Evolutionary conservation across 2,888 invertebrate species (phyloP).

Genomic region (Eupithecia centaureata): DNA sequence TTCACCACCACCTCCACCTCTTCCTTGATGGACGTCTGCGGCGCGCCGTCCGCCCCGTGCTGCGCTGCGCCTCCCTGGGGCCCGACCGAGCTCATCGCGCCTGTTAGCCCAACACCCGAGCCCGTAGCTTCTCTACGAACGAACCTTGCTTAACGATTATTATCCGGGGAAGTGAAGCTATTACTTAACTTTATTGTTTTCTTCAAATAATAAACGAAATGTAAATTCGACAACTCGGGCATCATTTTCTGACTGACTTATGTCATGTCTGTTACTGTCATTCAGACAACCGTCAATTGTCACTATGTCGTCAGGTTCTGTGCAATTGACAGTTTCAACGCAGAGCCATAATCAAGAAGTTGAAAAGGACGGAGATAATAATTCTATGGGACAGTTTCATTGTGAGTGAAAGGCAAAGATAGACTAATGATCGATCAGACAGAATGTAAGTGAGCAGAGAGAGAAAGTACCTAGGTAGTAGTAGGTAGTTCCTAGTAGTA

Average conservation of each 20-base stretch:
- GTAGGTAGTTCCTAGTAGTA: too few species aligned
- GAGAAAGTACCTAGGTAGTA: too few species aligned
- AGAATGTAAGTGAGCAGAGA: too few species aligned
- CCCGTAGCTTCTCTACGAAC: not conserved
- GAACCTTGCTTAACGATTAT: not conserved
- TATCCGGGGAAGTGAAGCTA: not conserved
- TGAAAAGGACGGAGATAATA: too few species aligned
- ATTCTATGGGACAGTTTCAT: too few species aligned
- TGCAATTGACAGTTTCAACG: too few species aligned
- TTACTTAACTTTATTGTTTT: not conserved
- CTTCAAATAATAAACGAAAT: slow-evolving; percentile 3
- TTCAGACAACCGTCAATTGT: too few species aligned
- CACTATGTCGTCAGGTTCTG: too few species aligned
- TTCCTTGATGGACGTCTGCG: slow-evolving; percentile 50
- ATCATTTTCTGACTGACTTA: not conserved
- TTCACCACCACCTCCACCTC: slow-evolving; percentile 65
- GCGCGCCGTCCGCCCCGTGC: not conserved
- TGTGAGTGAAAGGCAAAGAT: too few species aligned
- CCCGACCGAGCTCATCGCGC: slow-evolving; percentile 56
- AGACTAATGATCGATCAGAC: too few species aligned
- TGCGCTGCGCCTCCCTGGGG: slow-evolving; percentile 1
- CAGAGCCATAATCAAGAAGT: too few species aligned
- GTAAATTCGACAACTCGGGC: not conserved
- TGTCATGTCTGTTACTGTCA: not conserved
- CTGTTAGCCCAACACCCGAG: slow-evolving; percentile 45